Evolutionary conservation across 2,113 vertebrate genomes (phyloP).

Genomic region (Eudyptes chrysolophus): DNA sequence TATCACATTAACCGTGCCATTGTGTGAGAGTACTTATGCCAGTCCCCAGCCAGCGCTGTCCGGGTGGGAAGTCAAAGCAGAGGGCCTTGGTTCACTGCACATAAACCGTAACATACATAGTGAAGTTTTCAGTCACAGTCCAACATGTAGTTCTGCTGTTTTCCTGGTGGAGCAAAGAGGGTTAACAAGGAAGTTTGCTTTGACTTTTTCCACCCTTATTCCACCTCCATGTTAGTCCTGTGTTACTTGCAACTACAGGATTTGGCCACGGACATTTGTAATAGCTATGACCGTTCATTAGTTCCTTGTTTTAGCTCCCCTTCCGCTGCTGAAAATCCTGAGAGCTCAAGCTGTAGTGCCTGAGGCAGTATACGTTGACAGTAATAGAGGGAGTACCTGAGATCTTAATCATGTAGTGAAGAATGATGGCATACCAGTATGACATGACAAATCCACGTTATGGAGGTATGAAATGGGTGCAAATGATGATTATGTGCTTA

Average conservation of each 20-base stretch:
- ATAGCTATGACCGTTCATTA: neutral
- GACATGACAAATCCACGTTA: neutral
- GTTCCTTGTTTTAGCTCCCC: neutral
- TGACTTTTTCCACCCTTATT: neutral
- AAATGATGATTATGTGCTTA: neutral
- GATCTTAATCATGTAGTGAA: neutral
- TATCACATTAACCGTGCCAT: neutral
- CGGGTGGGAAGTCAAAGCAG: neutral
- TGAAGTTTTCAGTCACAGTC: neutral
- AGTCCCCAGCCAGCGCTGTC: neutral
- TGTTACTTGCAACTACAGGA: neutral
- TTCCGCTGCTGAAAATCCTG: neutral
- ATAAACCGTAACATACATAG: accelerated
- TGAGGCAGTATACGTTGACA: neutral
- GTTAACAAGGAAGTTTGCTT: neutral
- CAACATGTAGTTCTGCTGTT: neutral
- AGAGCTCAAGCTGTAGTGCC: neutral
- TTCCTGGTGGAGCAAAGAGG: neutral
- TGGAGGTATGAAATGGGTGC: neutral
- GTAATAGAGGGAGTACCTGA: neutral
- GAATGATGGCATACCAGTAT: neutral
- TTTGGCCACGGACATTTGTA: neutral
- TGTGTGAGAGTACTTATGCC: neutral
- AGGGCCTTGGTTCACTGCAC: neutral
- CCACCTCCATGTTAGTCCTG: accelerated